Evolutionary conservation across 2,113 vertebrate genomes (phyloP), one percentile per base, ranked within the genome.

Genomic region (Smithornis capensis): DNA sequence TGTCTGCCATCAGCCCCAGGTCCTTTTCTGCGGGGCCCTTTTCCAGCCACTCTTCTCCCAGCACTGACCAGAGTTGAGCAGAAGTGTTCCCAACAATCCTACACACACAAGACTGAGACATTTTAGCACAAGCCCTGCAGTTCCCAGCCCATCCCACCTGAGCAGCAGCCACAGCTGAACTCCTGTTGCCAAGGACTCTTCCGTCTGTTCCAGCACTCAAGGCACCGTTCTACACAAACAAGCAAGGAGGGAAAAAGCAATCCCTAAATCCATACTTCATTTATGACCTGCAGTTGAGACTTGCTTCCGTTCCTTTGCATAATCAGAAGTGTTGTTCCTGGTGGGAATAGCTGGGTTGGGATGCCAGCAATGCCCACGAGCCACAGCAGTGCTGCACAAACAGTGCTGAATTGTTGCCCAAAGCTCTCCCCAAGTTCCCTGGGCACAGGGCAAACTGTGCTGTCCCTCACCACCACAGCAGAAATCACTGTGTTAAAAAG

Each of bases 371-470:
- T 6, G 45, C 45, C 56, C 56, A 29, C 9, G 31, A 79, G 35
- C 27, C 65, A 4, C 29, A 45, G 60, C 75, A 65, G 62, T 27
- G 19, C 45, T 15, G 40, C 29, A 35, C 49, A 28, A 11, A 21
- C 0, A 1, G 12, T 0, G 0, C 4, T 8, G 7, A 21, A 75
- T 8, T 45, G 33, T 52, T 35, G 24, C 42, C 67, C 62, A 74
- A 19, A 70, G 60, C 35, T 47, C 13, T 6, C 64, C 9, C 24
- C 0, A 0, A 21, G 12, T 12, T 45, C 60, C 50, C 19, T 7
- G 18, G 56, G 28, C 44, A 55, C 57, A 33, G 14, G 14, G 24
- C 31, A 37, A 63, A 2, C 81, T 63, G 57, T 35, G 57, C 38
- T 28, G 57, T 9, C 77, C 7, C 1, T 37, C 57, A 18, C 25